Base-by-base conservation (phyloP, 2,113 vertebrate species). In the Anoura caudifer region DNA sequence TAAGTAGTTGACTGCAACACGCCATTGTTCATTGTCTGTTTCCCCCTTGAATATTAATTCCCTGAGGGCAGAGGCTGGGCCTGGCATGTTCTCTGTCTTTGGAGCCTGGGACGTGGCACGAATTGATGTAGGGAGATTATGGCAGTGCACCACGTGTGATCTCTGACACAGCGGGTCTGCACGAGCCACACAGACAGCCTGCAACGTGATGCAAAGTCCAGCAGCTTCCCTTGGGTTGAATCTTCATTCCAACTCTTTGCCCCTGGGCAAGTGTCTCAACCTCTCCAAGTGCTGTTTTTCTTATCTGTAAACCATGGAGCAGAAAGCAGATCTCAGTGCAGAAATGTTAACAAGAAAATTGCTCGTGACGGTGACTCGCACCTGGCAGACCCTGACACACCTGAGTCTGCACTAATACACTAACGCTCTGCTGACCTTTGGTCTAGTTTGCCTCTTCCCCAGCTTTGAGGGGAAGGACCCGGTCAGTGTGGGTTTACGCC, bases 81-180 rank as follows among this genome's bases (percentile, higher is more conserved):
- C n/a, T 20, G 88, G 77, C 41, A 36, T 0, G 11, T 26, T 47
- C 47, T 28, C 41, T 50, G 76, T 61, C 59, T 80, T 28, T 61
- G 59, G 59, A 61, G 59, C 59, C 59, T 26, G 59, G n/a, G 65
- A 16, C 5, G 2, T 8, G 10, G 52, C 5, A 7, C 3, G 41
- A 41, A 4, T 24, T 26, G 36, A 36, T 6, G 33, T 50, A 20
- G 4, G 45, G 4, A 1, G 5, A 26, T 9, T 4, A 5, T 7
- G n/a, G 80, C 33, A 4, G 28, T 0, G 5, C 12, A 17, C 0
- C 2, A 24, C 52, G 38, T 0, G 0, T 3, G 31, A 19, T 16
- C 61, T 84, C 43, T 17, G 77, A 26, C 59, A 33, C 13, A 15
- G 54, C 1, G 43, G 45, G 56, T 12, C n/a, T 6, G 41, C 4